phyloP scores from a whole-genome alignment of 1,140 invertebrate species.

The Trigoniulus corallinus region DNA sequence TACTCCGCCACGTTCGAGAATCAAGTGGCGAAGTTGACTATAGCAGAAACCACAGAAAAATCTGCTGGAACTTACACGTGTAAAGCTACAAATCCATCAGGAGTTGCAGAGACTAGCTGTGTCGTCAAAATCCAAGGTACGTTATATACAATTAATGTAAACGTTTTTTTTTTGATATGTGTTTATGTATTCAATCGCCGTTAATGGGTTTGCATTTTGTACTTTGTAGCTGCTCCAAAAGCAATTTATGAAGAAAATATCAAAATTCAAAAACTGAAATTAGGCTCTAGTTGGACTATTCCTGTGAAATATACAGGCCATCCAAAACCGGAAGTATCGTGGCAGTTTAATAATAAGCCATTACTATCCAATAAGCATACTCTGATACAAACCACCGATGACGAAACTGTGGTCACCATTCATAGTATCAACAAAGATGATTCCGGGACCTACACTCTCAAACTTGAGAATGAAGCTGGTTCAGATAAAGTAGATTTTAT shows the following conservation, averaged over 20 bases:
- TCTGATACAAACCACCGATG: slow-evolving; percentile 37
- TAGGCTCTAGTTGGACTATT: slow-evolving; percentile 39
- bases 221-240: slow-evolving; percentile 36
- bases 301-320: slow-evolving; percentile 42
- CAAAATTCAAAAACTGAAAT: slow-evolving; percentile 37
- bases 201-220: slow-evolving; percentile 42
- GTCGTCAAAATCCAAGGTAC: slow-evolving; percentile 39
- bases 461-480: slow-evolving; percentile 50
- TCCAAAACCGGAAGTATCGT: slow-evolving; percentile 43
- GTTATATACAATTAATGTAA: slow-evolving; percentile 1
- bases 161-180: slow-evolving; percentile 27
- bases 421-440: slow-evolving; percentile 39
- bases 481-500: slow-evolving; percentile 45
- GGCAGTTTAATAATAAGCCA: slow-evolving; percentile 41
- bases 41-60: slow-evolving; percentile 42
- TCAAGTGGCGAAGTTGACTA: slow-evolving; percentile 48
- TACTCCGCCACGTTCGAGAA: slow-evolving; percentile 46
- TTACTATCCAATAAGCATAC: slow-evolving; percentile 27
- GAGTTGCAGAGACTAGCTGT: slow-evolving; percentile 42
- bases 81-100: slow-evolving; percentile 45
- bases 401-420: slow-evolving; percentile 40
- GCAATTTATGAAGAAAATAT: slow-evolving; percentile 41
- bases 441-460: slow-evolving; percentile 44
- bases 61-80: slow-evolving; percentile 51
- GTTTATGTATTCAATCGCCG: slow-evolving; percentile 15